These are phyloP conservation scores for Dendrolimus kikuchii DNA, from an alignment of 1,140 invertebrate species.

Conservation along the genomic window DNA sequence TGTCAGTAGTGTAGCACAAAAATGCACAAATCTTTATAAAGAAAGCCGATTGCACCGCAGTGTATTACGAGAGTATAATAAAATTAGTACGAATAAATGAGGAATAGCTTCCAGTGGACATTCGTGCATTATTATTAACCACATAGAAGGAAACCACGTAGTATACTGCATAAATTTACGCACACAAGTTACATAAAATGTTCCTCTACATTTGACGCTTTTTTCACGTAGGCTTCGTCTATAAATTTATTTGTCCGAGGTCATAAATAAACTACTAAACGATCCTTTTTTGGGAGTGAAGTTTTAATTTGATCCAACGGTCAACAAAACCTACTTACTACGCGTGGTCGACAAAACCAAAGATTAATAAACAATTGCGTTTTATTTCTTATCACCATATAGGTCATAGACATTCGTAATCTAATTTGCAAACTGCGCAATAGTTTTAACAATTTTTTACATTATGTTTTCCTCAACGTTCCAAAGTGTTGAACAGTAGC, in stretches of 20 bases:
- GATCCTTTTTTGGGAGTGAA: constrained; percentile 32
- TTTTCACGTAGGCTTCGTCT: no score
- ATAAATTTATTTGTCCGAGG: constrained; percentile 28
- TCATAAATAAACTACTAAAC: constrained; percentile 51
- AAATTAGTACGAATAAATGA: no score
- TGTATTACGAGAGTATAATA: no score
- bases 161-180: no score
- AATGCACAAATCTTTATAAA: no score
- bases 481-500: neutral
- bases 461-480: constrained; percentile 1
- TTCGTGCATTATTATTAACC: no score
- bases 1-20: no score
- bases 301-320: constrained; percentile 47
- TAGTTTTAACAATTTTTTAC: constrained; percentile 6
- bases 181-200: constrained; percentile 21
- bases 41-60: no score
- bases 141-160: no score
- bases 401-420: constrained; percentile 42
- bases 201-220: constrained; percentile 49
- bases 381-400: constrained; percentile 46
- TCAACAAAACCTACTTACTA: constrained; percentile 20
- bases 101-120: no score
- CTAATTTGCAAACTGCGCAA: constrained; percentile 23
- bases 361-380: constrained; percentile 26
- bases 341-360: constrained; percentile 7